Base-by-base conservation (phyloP, 2,113 vertebrate species). In the Natator depressus region DNA sequence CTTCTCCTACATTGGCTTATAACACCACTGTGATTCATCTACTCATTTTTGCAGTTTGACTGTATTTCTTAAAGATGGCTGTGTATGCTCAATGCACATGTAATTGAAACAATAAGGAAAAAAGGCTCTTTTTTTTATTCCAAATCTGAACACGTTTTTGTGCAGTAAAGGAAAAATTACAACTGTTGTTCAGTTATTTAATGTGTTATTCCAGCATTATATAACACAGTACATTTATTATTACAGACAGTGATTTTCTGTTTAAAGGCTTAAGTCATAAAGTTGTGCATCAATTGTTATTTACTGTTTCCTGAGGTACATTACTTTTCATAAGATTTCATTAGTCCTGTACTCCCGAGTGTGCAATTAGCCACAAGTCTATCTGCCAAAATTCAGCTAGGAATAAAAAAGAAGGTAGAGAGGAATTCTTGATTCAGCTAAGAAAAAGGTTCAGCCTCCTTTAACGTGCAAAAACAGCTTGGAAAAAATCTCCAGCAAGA, bases 301-400 rank as follows among this genome's bases (percentile, higher is more conserved):
- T 96, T 95, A 93, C 62, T 90, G 53, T 95, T 96, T 94, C 31
- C 24, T 96, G 29, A 95, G 53, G 78, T 79, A 90, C 38, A 82
- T 96, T 94, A 83, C 53, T 97, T 97, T 97, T 93, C 83, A 95
- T 94, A 94, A 79, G 38, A 25, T 95, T 96, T 96, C 89, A 84
- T 97, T 95, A 94, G 50, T 85, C 75, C 25, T 94, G 65, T 91
- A 69, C 22, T 95, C 93, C 92, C 91, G 91, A 49, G 87, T 3
- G 82, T 93, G 19, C 57, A 92, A 93, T 91, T 79, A 95, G 3
- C 57, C 87, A 92, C 91, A 42, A 93, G 69, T 90, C 38, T 93
- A 6, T 55, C 87, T 94, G 88, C 91, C 75, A 95, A 95, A 96
- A 85, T 54, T 80, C 83, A 69, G 6, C 14, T 96, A 10, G n/a